Conservation (phyloP, 2,797 vertebrate species). For the Glossophaga mutica region DNA sequence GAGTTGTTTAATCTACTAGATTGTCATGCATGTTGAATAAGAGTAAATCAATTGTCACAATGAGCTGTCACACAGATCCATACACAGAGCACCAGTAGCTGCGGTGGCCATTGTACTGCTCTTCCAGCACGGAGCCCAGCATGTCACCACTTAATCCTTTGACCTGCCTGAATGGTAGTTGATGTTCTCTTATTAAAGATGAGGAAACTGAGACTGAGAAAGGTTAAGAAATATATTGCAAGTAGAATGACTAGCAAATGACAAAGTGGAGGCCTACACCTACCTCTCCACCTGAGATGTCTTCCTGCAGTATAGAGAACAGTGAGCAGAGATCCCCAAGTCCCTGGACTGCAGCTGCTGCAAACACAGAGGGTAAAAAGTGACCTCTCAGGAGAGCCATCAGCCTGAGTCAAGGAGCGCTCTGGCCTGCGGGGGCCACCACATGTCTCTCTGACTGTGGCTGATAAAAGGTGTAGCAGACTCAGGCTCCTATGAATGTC, state of each 20-base stretch:
- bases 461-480: background rate
- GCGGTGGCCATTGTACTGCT: background rate
- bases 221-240: background rate
- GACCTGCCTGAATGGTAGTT: background rate
- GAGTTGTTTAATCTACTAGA: background rate
- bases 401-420: background rate
- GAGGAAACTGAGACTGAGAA: background rate
- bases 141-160: background rate
- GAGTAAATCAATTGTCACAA: background rate
- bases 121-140: background rate
- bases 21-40: background rate
- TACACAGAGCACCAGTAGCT: background rate
- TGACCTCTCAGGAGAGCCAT: background rate
- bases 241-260: background rate
- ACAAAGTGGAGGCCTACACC: background rate
- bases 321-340: rapidly evolving
- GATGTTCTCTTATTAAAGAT: background rate
- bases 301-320: background rate
- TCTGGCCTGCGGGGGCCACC: background rate
- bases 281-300: background rate
- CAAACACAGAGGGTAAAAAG: background rate
- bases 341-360: background rate
- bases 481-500: background rate
- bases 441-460: background rate
- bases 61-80: background rate